Evolutionary conservation across 2,888 invertebrate genomes (phyloP), one percentile per base, ranked within the genome.

Genomic region (Taphrorychus bicolor): DNA sequence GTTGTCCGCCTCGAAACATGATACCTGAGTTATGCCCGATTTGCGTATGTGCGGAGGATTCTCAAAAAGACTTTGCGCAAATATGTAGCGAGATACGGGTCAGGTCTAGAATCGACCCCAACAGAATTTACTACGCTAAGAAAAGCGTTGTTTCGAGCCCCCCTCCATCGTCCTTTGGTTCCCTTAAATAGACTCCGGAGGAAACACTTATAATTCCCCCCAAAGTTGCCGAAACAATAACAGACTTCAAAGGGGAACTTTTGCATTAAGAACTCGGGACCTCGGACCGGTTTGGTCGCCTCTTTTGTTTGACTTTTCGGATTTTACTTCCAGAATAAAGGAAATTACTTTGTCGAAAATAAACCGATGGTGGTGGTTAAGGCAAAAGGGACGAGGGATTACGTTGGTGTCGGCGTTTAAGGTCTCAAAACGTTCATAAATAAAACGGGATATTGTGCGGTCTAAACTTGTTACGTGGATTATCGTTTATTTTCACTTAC

Each of bases 401-500:
- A 32, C 32, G 32, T 32, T 9, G 32, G 32, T 32, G 32, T 32
- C 32, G 32, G 11, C 7, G 32, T 7, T 32, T 32, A 32, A 32
- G n/a, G n/a, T n/a, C n/a, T n/a, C n/a, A n/a, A n/a, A n/a, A n/a
- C 32, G 32, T 32, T 32, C 32, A 32, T 32, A 7, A 32, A 32
- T 32, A 7, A 32, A n/a, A 32, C 9, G 9, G 32, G 5, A 32
- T 5, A 9, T 32, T 7, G 32, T 32, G 18, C 45, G 45, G 45
- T 45, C 14, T 1, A 45, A 45, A 45, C 5, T 17, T 45, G 9
- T 16, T 2, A 17, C 14, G 11, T 5, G 45, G 14, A 18, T 32
- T 32, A 32, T 32, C 9, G 32, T 7, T 7, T 45, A 45, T 16
- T 45, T 9, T 18, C 16, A 66, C 76, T 74, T 73, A 81, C 81